phyloP scores from a whole-genome alignment of 2,113 vertebrate genomes.

The Cephalopterus ornatus region DNA sequence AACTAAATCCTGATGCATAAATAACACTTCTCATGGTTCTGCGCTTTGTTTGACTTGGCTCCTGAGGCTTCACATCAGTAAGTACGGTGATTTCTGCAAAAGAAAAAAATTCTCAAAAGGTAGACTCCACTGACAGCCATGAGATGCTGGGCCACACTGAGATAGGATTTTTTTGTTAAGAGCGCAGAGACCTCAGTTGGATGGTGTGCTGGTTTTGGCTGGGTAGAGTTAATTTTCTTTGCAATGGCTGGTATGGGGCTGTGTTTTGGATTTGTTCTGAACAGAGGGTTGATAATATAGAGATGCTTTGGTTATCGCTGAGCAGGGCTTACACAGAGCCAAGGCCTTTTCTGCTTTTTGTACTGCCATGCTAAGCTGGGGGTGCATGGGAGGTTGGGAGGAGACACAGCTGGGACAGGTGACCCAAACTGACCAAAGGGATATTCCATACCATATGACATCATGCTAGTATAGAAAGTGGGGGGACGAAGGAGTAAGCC shows the following conservation, averaged over 20 bases:
- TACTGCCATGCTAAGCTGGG: fast-evolving
- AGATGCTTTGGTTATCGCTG: background rate
- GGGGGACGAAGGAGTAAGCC: background rate
- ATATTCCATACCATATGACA: background rate
- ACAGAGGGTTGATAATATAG: fast-evolving
- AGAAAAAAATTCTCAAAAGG: background rate
- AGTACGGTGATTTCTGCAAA: background rate
- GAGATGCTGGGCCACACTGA: background rate
- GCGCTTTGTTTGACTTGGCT: background rate
- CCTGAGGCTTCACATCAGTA: background rate
- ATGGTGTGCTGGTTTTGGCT: background rate
- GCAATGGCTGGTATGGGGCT: fast-evolving
- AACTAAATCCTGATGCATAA: background rate
- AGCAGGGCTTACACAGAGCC: background rate
- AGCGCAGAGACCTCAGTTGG: background rate
- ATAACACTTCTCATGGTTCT: background rate
- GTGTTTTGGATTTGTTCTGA: background rate
- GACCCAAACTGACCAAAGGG: too few relatives aligned
- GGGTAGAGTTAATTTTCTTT: background rate
- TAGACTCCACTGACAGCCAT: background rate
- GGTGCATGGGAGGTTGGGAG: background rate
- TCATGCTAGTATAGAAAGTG: background rate
- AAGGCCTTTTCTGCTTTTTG: background rate
- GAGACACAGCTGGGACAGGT: fast-evolving
- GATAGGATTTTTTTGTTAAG: background rate